Conservation (phyloP, 1,140 invertebrate genomes). For the Agraylea sexmaculata region DNA sequence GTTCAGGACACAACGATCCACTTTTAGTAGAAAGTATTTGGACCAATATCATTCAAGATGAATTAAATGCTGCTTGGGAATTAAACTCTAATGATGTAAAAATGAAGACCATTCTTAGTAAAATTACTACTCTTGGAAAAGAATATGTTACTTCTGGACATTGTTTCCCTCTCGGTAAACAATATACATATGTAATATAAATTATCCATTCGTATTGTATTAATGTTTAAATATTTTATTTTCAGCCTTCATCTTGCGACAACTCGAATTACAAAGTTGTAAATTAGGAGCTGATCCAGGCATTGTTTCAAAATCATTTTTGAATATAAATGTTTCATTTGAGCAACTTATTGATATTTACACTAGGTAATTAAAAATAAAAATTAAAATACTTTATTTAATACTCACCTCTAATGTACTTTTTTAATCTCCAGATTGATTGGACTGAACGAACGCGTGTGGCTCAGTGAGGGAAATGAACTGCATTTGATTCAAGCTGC, state of each 20-base stretch:
- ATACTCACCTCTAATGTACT: neutral
- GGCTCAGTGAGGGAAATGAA: slow-evolving; percentile 65
- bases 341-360: slow-evolving; percentile 64
- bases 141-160: slow-evolving; percentile 60
- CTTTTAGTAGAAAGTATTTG: slow-evolving; percentile 66
- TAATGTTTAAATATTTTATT: slow-evolving; percentile 19
- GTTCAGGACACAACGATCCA: slow-evolving; percentile 68
- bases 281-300: slow-evolving; percentile 52
- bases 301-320: slow-evolving; percentile 54
- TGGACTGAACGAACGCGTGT: slow-evolving; percentile 60
- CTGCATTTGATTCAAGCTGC: slow-evolving; percentile 61
- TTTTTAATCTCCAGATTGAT: slow-evolving; percentile 44
- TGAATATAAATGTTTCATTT: slow-evolving; percentile 56
- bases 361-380: slow-evolving; percentile 43
- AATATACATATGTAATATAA: slow-evolving; percentile 7
- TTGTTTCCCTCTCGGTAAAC: slow-evolving; percentile 60
- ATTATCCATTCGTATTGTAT: neutral
- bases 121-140: slow-evolving; percentile 59
- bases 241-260: slow-evolving; percentile 58
- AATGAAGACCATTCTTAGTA: slow-evolving; percentile 54
- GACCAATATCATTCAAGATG: slow-evolving; percentile 58
- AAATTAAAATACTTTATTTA: no score
- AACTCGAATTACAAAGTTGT: slow-evolving; percentile 62
- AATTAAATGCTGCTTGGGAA: slow-evolving; percentile 28
- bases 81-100: slow-evolving; percentile 45